Evolutionary conservation across 2,113 vertebrate genomes (phyloP), one percentile per base, ranked within the genome.

Genomic region (Gasterosteus aculeatus): DNA sequence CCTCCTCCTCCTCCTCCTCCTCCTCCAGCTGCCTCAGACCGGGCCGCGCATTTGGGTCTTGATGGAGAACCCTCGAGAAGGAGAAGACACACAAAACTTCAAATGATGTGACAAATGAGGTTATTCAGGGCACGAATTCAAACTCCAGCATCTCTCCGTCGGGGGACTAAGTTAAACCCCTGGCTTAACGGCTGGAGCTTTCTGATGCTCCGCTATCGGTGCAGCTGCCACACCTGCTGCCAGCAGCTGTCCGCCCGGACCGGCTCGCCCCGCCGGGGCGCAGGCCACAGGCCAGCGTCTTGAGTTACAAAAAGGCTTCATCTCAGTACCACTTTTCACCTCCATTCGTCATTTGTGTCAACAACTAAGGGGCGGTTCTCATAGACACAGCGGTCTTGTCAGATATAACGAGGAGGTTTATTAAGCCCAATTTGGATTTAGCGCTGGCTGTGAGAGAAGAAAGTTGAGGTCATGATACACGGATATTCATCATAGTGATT

Each of bases 191-290:
- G 26, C 62, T n/a, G 54, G 44, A 73, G 51, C 70, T 49, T 31
- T 68, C 38, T 68, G 78, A 82, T 61, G 64, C 60, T 75, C 44
- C 58, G 75, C 67, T 75, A 26, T 53, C 18, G 11, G 63, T 71
- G 83, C 88, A 89, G 89, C 88, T 90, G 87, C 82, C 69, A 78
- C 86, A 89, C 42, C 89, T 87, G 88, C 77, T 77, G 65, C 73
- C 72, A 49, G 79, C 90, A 88, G 90, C 84, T 88, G 82, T 64
- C 72, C 11, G 19, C 75, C 66, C 29, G 14, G 47, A 84, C 67
- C 75, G 81, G 69, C 64, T 59, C 72, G 8, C 35, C 64, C 33
- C 57, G 39, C 7, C 63, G 22, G 33, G 29, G 51, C 59, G 3
- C 56, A 41, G 54, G 33, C 66, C 41, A 59, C 59, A 42, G 58